Base-by-base conservation (phyloP, 2,797 vertebrate species). In the Varecia variegata region DNA sequence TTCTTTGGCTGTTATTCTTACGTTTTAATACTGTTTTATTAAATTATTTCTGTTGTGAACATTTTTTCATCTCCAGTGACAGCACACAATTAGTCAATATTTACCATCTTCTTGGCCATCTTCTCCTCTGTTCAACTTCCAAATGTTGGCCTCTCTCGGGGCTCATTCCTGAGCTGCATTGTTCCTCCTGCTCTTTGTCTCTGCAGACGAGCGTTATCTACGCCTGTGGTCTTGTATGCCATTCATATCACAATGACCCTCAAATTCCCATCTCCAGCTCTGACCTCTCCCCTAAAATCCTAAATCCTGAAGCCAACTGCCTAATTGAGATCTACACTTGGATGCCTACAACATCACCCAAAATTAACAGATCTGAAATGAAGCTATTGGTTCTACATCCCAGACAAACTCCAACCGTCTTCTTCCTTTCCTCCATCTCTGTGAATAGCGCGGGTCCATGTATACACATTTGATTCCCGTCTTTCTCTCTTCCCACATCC, bases 301-400 rank as follows among this genome's bases (percentile, higher is more conserved):
- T 32, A 20, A 62, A 15, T 54, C 76, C 21, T 32, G 20, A 54
- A 20, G 32, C 50, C 79, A 54, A 10, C 7, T 18, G 15, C 32
- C 30, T 5, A 9, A 2, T 2, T 15, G 54, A 30, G 23, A 4
- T 27, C 21, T 30, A 9, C 30, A 7, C 11, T 54, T 27, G 20
- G 35, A 27, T 3, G 18, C 70, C 15, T 21, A 4, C 38, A 13
- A 27, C 38, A 1, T 7, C 35, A 12, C n/a, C 56, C 23, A 5
- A 10, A 25, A 12, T 5, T 2, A 20, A 25, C 10, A 7, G 1
- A 0, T 5, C 23, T 0, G 7, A 21, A 35, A 32, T 18, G 10
- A 56, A 82, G 38, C 45, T 3, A 23, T 5, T 3, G 50, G 0
- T 74, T 52, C 30, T 2, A 0, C 2, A 17, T 12, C 23, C 35